Evolutionary conservation across 2,888 invertebrate species (phyloP).

Genomic region (Cordilura impudica): DNA sequence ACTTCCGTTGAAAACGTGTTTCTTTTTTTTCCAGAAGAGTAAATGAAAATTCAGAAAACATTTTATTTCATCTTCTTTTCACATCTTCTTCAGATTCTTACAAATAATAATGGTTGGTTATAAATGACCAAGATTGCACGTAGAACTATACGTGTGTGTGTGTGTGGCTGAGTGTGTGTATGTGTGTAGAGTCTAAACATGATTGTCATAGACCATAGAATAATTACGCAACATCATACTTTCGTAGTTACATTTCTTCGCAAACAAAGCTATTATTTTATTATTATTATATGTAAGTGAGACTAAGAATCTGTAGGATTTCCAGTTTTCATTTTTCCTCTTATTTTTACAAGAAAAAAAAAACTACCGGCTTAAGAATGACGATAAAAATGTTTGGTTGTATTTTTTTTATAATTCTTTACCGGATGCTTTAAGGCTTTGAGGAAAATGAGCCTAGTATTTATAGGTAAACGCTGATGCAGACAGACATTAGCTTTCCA

Average conservation of each 20-base stretch:
- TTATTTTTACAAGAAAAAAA: conserved; percentile 21
- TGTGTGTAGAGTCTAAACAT: conserved; percentile 26
- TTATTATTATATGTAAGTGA: conserved; percentile 27
- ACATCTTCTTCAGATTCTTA: conserved; percentile 46
- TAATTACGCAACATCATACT: conserved; percentile 53
- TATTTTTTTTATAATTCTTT: conserved; percentile 14
- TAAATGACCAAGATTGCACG: conserved; percentile 38
- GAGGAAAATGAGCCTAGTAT: conserved; percentile 26
- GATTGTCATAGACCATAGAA: conserved; percentile 46
- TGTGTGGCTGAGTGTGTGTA: background rate
- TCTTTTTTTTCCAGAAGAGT: conserved; percentile 28
- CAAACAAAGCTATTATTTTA: background rate
- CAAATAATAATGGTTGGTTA: conserved; percentile 16
- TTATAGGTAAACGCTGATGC: background rate
- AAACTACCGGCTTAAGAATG: background rate
- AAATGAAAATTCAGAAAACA: conserved; percentile 50
- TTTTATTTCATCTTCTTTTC: conserved; percentile 12
- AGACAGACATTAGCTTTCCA: conserved; percentile 22
- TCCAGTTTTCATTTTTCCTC: conserved; percentile 48
- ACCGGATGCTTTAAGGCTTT: conserved; percentile 52
- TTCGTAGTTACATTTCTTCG: background rate
- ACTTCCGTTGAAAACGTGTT: conserved; percentile 62
- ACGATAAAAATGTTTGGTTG: conserved; percentile 20
- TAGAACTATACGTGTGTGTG: conserved; percentile 17
- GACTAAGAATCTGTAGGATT: conserved; percentile 48